These are phyloP conservation scores for Echiichthys vipera DNA, from an alignment of 2,797 vertebrate species.

Conservation along the genomic window DNA sequence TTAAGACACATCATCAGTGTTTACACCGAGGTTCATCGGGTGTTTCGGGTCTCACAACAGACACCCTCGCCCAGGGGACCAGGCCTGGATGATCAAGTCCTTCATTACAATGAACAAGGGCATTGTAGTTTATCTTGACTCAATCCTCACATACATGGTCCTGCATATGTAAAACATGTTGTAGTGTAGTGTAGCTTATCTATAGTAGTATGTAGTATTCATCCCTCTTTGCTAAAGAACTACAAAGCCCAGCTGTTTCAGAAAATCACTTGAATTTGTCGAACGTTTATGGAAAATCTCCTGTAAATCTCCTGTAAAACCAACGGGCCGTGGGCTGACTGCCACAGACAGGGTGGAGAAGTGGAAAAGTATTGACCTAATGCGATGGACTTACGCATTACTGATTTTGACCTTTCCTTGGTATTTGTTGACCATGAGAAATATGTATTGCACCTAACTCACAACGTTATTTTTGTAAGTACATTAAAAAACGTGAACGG, in stretches of 20 bases:
- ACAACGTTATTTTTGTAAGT: too few relatives aligned
- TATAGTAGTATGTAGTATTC: not conserved
- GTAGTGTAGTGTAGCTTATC: too few relatives aligned
- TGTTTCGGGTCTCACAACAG: too few relatives aligned
- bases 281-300: not conserved
- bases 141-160: not conserved
- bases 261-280: slow-evolving; percentile 3
- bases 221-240: not conserved
- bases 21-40: too few relatives aligned
- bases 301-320: not conserved
- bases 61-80: too few relatives aligned
- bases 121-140: not conserved
- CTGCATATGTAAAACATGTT: not conserved
- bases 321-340: not conserved
- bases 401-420: not conserved
- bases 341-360: not conserved
- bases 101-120: not conserved
- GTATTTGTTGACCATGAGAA: not conserved
- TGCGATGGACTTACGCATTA: not conserved
- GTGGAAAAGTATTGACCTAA: not conserved
- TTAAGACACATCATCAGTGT: too few relatives aligned
- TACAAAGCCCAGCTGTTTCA: not conserved
- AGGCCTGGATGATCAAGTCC: too few relatives aligned
- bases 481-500: not conserved
- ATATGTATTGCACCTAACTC: not conserved